These are phyloP conservation scores for Celastrina argiolus DNA, from an alignment of 2,888 invertebrate species.

Conservation along the genomic window DNA sequence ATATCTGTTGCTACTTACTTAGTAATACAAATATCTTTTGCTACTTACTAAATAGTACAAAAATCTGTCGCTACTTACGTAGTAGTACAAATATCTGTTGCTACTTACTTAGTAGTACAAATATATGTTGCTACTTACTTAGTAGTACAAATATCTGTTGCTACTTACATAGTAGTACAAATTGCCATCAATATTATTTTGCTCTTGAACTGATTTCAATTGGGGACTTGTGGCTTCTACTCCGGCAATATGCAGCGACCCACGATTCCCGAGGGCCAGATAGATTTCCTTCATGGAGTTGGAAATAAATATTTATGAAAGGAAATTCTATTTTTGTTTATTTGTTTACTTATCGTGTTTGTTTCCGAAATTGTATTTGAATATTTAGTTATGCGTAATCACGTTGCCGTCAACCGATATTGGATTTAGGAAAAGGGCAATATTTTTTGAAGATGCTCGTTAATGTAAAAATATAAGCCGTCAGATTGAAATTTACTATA, in stretches of 20 bases:
- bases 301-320: neutral
- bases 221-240: neutral
- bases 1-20: no score
- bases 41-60: no score
- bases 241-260: neutral
- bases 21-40: no score
- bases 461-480: neutral
- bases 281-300: neutral
- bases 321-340: neutral
- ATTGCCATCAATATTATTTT: no score
- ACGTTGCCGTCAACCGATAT: neutral
- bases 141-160: no score
- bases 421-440: neutral
- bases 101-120: no score
- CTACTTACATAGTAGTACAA: no score
- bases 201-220: no score
- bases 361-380: neutral
- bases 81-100: no score
- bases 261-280: neutral
- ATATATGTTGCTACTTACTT: no score
- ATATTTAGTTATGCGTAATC: conserved; percentile 6
- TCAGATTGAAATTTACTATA: neutral
- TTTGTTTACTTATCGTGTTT: neutral
- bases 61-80: no score
- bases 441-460: neutral